These are phyloP conservation scores for Lineus longissimus DNA, from an alignment of 1,140 invertebrate genomes.

Conservation along the genomic window DNA sequence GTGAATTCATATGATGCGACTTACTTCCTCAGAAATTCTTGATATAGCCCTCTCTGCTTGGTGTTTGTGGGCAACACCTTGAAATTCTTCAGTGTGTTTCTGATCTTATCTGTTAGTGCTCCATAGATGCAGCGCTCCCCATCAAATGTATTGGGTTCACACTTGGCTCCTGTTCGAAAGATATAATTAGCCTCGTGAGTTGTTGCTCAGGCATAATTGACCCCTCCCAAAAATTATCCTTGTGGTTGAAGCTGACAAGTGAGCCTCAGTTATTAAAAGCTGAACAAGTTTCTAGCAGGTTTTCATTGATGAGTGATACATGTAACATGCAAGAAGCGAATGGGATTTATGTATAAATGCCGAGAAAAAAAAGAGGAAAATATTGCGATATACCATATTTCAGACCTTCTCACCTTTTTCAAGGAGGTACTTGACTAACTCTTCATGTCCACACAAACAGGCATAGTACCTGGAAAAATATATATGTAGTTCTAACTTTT, in stretches of 20 bases:
- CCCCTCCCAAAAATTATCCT: not conserved
- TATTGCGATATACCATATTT: too few species aligned
- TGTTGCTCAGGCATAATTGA: not conserved
- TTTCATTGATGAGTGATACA: too few species aligned
- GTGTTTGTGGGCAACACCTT: slow-evolving; percentile 56
- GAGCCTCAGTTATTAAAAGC: too few species aligned
- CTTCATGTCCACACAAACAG: slow-evolving; percentile 59
- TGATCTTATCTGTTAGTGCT: slow-evolving; percentile 58
- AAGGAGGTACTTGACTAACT: slow-evolving; percentile 58
- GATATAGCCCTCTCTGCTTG: slow-evolving; percentile 56
- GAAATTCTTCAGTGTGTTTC: slow-evolving; percentile 54
- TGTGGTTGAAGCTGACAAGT: too few species aligned
- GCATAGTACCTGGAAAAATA: slow-evolving; percentile 57
- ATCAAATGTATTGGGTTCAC: slow-evolving; percentile 63
- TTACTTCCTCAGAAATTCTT: slow-evolving; percentile 59
- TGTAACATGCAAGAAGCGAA: too few species aligned
- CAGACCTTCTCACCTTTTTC: slow-evolving; percentile 52
- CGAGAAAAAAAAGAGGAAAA: too few species aligned
- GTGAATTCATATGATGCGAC: slow-evolving; percentile 1
- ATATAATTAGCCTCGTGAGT: slow-evolving; percentile 10
- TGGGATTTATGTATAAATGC: too few species aligned
- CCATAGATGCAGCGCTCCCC: slow-evolving; percentile 62
- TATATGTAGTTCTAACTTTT: not conserved
- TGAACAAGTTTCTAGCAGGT: too few species aligned
- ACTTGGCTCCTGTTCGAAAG: slow-evolving; percentile 54